Conservation (phyloP, 2,113 vertebrate genomes). For the Eonycteris spelaea region DNA sequence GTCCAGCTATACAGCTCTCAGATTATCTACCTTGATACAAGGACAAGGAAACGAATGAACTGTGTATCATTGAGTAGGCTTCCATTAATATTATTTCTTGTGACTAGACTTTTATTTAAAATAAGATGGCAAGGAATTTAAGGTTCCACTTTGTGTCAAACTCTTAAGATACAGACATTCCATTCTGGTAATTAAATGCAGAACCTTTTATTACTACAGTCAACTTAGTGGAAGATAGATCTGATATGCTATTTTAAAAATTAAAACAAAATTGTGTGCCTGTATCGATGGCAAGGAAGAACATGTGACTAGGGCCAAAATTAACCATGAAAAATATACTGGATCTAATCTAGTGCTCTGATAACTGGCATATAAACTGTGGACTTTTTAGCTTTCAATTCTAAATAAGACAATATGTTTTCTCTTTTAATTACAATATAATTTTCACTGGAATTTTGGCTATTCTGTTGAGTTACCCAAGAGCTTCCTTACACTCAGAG, state of each 20-base stretch:
- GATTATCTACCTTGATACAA: background rate
- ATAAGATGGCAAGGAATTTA: background rate
- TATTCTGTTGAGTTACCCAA: background rate
- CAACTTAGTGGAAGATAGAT: background rate
- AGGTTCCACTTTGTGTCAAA: background rate
- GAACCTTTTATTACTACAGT: background rate
- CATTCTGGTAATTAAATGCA: background rate
- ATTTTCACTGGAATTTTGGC: constrained; percentile 17
- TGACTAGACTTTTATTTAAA: background rate
- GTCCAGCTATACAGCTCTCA: background rate
- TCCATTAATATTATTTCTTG: background rate
- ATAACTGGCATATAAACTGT: background rate
- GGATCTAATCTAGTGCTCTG: background rate
- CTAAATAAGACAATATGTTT: constrained; percentile 15
- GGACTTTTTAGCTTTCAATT: background rate
- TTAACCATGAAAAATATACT: background rate
- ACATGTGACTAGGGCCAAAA: background rate
- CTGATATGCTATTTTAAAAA: background rate
- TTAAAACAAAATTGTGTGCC: background rate
- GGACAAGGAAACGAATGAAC: background rate
- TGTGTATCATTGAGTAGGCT: background rate
- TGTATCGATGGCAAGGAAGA: background rate
- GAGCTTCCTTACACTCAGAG: background rate
- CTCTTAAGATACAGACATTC: background rate
- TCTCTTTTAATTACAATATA: constrained; percentile 28